These are phyloP conservation scores for Falcunculus frontatus DNA, from an alignment of 2,113 vertebrate genomes.

Conservation along the genomic window DNA sequence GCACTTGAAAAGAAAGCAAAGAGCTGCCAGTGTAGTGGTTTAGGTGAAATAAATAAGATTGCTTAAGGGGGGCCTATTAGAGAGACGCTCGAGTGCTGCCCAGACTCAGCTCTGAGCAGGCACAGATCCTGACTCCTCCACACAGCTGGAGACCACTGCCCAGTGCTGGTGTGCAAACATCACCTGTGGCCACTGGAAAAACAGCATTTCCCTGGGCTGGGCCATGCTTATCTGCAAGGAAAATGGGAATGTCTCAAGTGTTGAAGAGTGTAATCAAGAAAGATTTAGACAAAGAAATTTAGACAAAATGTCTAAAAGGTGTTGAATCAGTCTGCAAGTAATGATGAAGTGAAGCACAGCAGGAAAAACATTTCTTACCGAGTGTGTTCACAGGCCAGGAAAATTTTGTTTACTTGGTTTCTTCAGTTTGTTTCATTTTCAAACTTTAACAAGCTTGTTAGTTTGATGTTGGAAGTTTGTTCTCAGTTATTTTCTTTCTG, in stretches of 20 bases:
- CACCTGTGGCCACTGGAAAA: fast-evolving
- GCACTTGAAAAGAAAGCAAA: neutral
- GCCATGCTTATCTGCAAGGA: neutral
- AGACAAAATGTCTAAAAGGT: neutral
- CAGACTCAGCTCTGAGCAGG: neutral
- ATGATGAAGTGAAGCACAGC: neutral
- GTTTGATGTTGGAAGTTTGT: neutral
- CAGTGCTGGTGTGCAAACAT: neutral
- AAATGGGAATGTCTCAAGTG: neutral
- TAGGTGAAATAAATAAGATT: neutral
- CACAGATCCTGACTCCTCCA: neutral
- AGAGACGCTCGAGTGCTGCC: fast-evolving
- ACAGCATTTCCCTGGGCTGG: neutral
- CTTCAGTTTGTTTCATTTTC: neutral
- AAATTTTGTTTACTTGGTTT: neutral
- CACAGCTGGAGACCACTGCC: neutral
- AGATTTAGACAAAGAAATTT: no score
- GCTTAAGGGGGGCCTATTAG: neutral
- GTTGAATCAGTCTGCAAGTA: neutral
- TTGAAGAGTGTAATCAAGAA: neutral
- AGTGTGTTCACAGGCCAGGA: neutral
- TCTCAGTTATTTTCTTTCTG: neutral
- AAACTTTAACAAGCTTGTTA: neutral
- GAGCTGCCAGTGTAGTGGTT: neutral
- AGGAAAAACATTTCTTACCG: neutral